Percentiles rank a stretch among this genome's conserved stretches.
Evolutionary conservation across 2,888 invertebrate species (phyloP).

Genomic region (Lordiphosa fenestrarum): DNA sequence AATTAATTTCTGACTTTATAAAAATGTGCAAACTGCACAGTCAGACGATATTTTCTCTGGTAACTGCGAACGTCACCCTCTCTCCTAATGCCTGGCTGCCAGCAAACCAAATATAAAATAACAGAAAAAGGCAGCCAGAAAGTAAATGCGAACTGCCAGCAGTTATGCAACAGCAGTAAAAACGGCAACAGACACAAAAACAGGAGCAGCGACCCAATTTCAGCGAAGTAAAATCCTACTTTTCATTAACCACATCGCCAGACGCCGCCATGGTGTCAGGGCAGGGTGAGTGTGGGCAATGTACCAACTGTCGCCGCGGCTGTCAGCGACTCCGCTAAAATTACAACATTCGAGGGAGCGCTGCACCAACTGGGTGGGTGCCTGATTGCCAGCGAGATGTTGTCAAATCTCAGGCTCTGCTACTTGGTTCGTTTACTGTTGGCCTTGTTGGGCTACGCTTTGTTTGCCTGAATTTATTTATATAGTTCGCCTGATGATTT

Average conservation of each 20-base stretch:
- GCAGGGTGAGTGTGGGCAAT: not conserved
- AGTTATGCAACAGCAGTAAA: slow-evolving; percentile 5
- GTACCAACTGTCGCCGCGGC: slow-evolving; percentile 49
- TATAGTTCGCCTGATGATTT: slow-evolving; percentile 35
- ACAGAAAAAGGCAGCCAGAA: slow-evolving; percentile 45
- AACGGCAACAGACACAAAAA: slow-evolving; percentile 16
- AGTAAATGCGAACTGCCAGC: slow-evolving; percentile 44
- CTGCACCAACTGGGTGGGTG: slow-evolving; percentile 27
- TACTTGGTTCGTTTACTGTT: slow-evolving; percentile 20
- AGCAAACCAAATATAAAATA: slow-evolving; percentile 25
- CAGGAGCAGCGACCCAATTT: slow-evolving; percentile 59
- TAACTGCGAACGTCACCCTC: slow-evolving; percentile 1
- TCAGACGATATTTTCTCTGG: slow-evolving; percentile 24
- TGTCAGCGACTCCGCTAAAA: slow-evolving; percentile 42
- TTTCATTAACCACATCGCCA: slow-evolving; percentile 67
- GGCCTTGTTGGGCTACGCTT: slow-evolving; percentile 16
- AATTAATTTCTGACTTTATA: slow-evolving; percentile 12
- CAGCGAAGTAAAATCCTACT: slow-evolving; percentile 54
- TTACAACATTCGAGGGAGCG: slow-evolving; percentile 22
- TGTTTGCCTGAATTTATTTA: slow-evolving; percentile 32
- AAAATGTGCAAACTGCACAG: slow-evolving; percentile 45
- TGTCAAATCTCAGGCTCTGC: slow-evolving; percentile 19
- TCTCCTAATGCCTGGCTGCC: slow-evolving; percentile 36
- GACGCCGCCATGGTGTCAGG: slow-evolving; percentile 28
- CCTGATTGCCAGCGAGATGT: slow-evolving; percentile 34